Base-by-base conservation (phyloP, 2,888 invertebrate genomes). In the Netelia inedita region DNA sequence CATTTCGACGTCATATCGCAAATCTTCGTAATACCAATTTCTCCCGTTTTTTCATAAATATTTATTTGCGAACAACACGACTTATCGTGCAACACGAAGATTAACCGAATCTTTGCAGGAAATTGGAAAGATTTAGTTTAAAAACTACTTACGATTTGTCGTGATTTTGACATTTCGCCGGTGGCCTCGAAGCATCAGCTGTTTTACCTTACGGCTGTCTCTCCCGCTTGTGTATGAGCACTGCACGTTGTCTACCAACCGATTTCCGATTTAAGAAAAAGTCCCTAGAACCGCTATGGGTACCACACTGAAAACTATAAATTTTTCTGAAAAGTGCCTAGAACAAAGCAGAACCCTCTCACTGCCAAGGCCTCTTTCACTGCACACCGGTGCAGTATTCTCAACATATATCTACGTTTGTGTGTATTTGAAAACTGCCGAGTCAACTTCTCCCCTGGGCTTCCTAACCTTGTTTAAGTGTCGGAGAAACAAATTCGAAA, bases 141-240 rank as follows among this genome's bases (percentile, higher is more conserved):
- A 55, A 68, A 83, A 86, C 59, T 87, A 92, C 94, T 94, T 92
- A 94, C 94, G 88, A 94, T 92, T 92, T 91, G 91, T 88, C 90
- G 92, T 86, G 91, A 90, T 91, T 93, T 94, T 93, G 94, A 94
- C 94, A 94, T 94, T 92, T 93, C 92, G 92, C 93, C 92, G 93
- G 92, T 92, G 90, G 91, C 88, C 89, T 87, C 87, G 90, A 88
- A 90, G 90, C 91, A 93, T 93, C 93, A 93, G 93, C 93, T 93
- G 93, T 93, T 93, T 87, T 82, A 79, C 83, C 19, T 63, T 76
- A 55, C 50, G 59, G 65, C 74, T 46, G 57, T 55, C 35, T 86
- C 85, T 85, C 63, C 76, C 76, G 82, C 80, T 79, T 81, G 46
- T 46, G 46, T 46, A 46, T 46, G 11, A 46, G 46, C 46, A 10